Evolutionary conservation across 2,797 vertebrate species (phyloP), one percentile per base, ranked within the genome.

Genomic region (Girardinus metallicus): DNA sequence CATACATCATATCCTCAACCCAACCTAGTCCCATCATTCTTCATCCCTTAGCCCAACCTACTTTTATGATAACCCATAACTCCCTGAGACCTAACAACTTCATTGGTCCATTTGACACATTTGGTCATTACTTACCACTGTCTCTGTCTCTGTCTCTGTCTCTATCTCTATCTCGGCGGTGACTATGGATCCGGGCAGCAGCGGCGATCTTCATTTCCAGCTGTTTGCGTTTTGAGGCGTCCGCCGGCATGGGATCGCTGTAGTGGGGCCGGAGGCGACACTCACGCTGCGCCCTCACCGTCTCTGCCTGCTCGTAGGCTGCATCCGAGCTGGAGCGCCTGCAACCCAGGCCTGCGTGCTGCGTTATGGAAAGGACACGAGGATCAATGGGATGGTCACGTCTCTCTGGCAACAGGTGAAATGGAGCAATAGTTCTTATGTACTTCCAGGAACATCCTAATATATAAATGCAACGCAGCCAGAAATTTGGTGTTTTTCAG

Each of bases 191-290:
- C 39, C 96, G 95, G 0, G 96, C 96, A 0, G 96, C 97, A 0
- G 96, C 96, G 0, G 97, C 96, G 5, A 97, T 98, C 94, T 98
- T 98, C 96, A 98, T 96, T 93, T 98, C 97, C 93, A 97, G 95
- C 94, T 98, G 97, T 92, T 97, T 97, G 91, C 97, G 96, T 92
- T 97, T 97, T 88, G 97, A 95, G 0, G 97, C 96, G 81, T 97
- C 96, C 0, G 96, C 96, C 0, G 97, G 96, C 97, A 97, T 98
- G 76, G 97, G 97, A 91, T 97, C 97, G 36, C 97, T 97, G 95
- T 97, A 97, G 93, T 98, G 97, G 0, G 97, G 96, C 88, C 97
- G 95, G 86, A 98, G 95, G 15, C 97, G 96, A 83, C 96, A 96
- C 91, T 97, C 96, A 41, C 97, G 95, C 94, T 96, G 97, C 4